phyloP scores from a whole-genome alignment of 2,797 vertebrate genomes.

The Pampus argenteus region DNA sequence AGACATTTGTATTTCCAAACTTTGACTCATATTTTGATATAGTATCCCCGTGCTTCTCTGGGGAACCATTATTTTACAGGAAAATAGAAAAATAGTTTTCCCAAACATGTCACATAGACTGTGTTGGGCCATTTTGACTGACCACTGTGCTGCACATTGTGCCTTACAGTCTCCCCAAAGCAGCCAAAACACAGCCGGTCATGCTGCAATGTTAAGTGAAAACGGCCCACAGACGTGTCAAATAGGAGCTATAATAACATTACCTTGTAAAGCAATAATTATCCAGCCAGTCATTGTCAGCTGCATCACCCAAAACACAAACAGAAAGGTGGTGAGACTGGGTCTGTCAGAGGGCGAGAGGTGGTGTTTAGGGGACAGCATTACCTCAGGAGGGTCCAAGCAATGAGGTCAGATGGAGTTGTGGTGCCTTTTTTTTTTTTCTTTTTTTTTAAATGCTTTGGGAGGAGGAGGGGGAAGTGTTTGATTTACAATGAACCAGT shows the following conservation, averaged over 20 bases:
- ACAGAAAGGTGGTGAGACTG: constrained; percentile 56
- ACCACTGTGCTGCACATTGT: constrained; percentile 31
- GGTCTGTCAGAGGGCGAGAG: constrained; percentile 22
- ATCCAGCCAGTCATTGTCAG: constrained; percentile 45
- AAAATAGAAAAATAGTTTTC: constrained; percentile 49
- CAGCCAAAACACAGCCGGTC: constrained; percentile 44
- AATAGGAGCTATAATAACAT: constrained; percentile 62
- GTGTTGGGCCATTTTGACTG: constrained; percentile 36
- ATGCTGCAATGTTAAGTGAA: constrained; percentile 52
- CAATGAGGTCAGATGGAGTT: constrained; percentile 67
- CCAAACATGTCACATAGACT: constrained; percentile 49
- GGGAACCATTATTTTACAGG: constrained; percentile 43
- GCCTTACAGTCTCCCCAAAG: constrained; percentile 14
- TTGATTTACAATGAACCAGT: constrained; percentile 61
- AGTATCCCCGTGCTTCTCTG: constrained; percentile 26
- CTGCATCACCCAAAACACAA: constrained; percentile 41
- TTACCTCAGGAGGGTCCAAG: constrained; percentile 59
- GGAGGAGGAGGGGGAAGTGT: constrained; percentile 31
- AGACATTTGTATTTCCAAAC: constrained; percentile 40
- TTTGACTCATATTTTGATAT: constrained; percentile 49
- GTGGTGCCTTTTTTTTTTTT: constrained; percentile 24
- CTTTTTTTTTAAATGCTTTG: too few relatives aligned
- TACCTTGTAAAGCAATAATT: constrained; percentile 42
- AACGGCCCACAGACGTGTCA: constrained; percentile 55
- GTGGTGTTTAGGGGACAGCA: constrained; percentile 34